phyloP scores from a whole-genome alignment of 2,888 invertebrate species.

The Himalopsyche anomala region DNA sequence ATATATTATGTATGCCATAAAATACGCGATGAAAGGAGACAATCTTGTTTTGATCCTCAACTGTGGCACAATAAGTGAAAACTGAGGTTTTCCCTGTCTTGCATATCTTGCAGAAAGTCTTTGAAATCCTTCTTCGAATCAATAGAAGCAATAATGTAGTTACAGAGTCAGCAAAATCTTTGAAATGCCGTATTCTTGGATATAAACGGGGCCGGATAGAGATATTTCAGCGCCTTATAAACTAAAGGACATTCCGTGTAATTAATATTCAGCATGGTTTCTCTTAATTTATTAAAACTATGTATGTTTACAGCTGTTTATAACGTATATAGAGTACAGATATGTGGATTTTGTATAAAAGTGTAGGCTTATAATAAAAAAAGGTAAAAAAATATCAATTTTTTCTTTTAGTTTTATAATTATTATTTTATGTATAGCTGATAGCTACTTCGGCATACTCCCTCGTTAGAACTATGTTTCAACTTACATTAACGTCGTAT shows the following conservation, averaged over 20 bases:
- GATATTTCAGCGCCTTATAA: neutral
- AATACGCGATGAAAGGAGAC: constrained; percentile 8
- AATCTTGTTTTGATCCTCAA: constrained; percentile 45
- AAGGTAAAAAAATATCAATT: no score
- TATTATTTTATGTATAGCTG: no score
- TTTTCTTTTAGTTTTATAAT: no score
- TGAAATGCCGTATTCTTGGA: neutral
- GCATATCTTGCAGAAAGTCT: constrained; percentile 54
- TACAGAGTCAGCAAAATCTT: constrained; percentile 35
- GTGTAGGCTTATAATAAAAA: no score
- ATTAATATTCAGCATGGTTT: neutral
- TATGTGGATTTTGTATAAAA: no score
- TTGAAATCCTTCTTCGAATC: constrained; percentile 47
- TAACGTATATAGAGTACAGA: no score
- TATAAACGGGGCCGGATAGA: neutral
- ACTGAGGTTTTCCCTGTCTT: constrained; percentile 42
- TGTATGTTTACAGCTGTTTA: no score
- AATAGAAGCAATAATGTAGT: constrained; percentile 50
- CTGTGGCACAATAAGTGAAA: constrained; percentile 13
- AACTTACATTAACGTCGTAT: no score
- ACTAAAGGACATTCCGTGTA: neutral
- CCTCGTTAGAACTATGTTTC: no score
- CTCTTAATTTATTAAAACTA: no score
- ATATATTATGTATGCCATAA: neutral
- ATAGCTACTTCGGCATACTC: no score